phyloP scores from a whole-genome alignment of 2,888 invertebrate genomes.

The Mechanitis messenoides region DNA sequence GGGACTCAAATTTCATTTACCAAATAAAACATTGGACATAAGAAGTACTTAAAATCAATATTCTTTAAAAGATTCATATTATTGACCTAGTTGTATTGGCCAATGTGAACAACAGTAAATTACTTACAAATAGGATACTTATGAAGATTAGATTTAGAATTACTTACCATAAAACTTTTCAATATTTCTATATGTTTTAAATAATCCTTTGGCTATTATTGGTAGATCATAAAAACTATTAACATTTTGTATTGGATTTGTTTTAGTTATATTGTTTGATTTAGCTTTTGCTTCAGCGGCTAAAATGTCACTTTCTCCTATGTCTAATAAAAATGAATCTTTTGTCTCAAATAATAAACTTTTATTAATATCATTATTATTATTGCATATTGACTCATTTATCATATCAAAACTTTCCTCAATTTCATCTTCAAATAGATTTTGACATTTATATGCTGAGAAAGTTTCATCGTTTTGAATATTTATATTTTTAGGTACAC shows the following conservation, averaged over 20 bases:
- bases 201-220: constrained; percentile 79
- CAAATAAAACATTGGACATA: too few relatives aligned
- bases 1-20: too few relatives aligned
- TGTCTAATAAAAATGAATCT: constrained; percentile 63
- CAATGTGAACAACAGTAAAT: too few relatives aligned
- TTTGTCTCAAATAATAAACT: constrained; percentile 56
- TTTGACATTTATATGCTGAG: constrained; percentile 33
- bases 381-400: constrained; percentile 70
- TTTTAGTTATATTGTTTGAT: constrained; percentile 29
- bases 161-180: constrained; percentile 86
- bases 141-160: background rate
- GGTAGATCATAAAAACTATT: constrained; percentile 87
- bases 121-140: too few relatives aligned
- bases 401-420: constrained; percentile 69
- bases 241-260: constrained; percentile 26
- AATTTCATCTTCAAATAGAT: constrained; percentile 44
- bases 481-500: constrained; percentile 22
- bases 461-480: constrained; percentile 34
- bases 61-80: too few relatives aligned
- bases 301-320: constrained; percentile 50
- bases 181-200: constrained; percentile 87
- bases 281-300: constrained; percentile 30
- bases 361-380: constrained; percentile 42
- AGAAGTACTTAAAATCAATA: too few relatives aligned
- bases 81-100: too few relatives aligned